Conservation (phyloP, 2,113 vertebrate genomes). For the Scomber scombrus region DNA sequence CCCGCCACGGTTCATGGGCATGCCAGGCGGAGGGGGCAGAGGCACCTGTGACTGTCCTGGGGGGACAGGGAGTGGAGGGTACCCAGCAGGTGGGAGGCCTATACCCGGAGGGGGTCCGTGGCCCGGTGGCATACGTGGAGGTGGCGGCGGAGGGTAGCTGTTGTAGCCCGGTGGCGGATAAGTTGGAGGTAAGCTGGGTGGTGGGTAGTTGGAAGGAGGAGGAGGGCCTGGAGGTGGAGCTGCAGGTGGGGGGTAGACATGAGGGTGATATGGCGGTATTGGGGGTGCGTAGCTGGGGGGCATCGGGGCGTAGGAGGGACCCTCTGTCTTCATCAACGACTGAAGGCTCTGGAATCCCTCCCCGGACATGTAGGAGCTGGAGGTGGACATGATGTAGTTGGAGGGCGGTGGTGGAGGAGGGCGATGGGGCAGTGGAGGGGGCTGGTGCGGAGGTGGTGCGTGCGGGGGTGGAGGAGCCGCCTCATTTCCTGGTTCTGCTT, state of each 20-base stretch:
- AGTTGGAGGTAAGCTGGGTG: conserved; percentile 86
- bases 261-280: conserved; percentile 92
- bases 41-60: conserved; percentile 94
- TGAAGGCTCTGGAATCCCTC: conserved; percentile 96
- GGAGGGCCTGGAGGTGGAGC: conserved; percentile 89
- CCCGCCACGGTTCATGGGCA: conserved; percentile 92
- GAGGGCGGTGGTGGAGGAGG: conserved; percentile 91
- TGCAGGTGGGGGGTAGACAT: conserved; percentile 87
- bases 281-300: conserved; percentile 91
- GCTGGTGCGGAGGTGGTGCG: conserved; percentile 91
- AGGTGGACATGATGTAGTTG: conserved; percentile 97
- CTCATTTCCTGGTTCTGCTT: conserved; percentile 87
- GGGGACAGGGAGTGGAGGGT: conserved; percentile 91
- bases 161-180: conserved; percentile 94
- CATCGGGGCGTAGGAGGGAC: conserved; percentile 90
- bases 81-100: conserved; percentile 90
- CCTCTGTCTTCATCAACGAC: conserved; percentile 98
- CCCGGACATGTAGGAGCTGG: conserved; percentile 96
- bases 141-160: conserved; percentile 89
- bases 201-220: conserved; percentile 84
- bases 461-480: conserved; percentile 91
- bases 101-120: conserved; percentile 92
- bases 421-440: conserved; percentile 92
- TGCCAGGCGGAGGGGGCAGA: conserved; percentile 92
- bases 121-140: conserved; percentile 89